A percentile compares a stretch with the other conserved stretches of the same genome.
Evolutionary conservation across 1,140 invertebrate species (phyloP).

Genomic region (Druon quercuslanigerum): DNA sequence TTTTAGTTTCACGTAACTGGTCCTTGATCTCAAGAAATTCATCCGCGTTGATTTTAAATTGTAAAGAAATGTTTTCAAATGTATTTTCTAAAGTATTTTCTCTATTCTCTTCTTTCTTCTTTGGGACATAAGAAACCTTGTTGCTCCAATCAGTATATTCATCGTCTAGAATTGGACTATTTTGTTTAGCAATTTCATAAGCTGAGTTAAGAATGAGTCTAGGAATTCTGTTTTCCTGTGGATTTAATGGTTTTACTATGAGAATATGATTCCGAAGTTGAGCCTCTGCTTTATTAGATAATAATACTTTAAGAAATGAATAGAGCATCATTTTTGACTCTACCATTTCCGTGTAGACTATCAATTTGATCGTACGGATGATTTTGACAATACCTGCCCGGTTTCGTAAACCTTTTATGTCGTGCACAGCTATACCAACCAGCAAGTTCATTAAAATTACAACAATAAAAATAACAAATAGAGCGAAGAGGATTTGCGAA

Average conservation of each 20-base stretch:
- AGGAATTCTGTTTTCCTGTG: constrained; percentile 79
- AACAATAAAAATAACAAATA: constrained; percentile 81
- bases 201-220: constrained; percentile 80
- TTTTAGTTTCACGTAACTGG: constrained; percentile 64
- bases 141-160: constrained; percentile 57
- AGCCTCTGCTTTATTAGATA: constrained; percentile 63
- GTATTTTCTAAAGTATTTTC: constrained; percentile 48
- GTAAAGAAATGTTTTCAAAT: constrained; percentile 56
- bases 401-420: constrained; percentile 82
- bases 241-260: constrained; percentile 81
- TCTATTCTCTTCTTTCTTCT: constrained; percentile 50
- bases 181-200: constrained; percentile 78
- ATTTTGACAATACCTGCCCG: constrained; percentile 82
- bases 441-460: constrained; percentile 83
- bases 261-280: constrained; percentile 72
- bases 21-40: constrained; percentile 61
- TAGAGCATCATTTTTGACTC: constrained; percentile 79
- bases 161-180: constrained; percentile 55
- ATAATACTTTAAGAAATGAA: constrained; percentile 65
- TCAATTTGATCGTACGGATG: constrained; percentile 82
- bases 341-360: constrained; percentile 81
- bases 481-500: constrained; percentile 79
- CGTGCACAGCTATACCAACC: constrained; percentile 82
- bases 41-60: constrained; percentile 63
- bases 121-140: constrained; percentile 56